These are phyloP conservation scores for Pocillopora verrucosa DNA, from an alignment of 64 coral and sea anemone genomes.

Conservation along the genomic window DNA sequence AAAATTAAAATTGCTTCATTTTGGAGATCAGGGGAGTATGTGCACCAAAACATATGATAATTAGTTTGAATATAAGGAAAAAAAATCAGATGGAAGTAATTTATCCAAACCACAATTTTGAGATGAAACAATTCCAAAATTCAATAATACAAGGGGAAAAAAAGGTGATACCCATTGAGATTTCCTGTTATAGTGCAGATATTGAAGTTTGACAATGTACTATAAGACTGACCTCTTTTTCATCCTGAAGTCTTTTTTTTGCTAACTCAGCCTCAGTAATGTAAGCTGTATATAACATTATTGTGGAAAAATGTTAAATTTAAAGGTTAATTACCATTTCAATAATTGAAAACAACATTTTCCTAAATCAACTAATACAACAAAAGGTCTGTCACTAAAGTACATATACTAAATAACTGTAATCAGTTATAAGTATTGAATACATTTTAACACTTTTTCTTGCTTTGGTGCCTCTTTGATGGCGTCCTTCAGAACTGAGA, in stretches of 20 bases:
- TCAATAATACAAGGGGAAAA: too few species aligned
- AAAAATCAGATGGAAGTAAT: too few species aligned
- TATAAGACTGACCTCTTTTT: constrained; percentile 19
- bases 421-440: neutral
- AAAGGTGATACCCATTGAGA: neutral
- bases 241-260: constrained; percentile 20
- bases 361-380: too few species aligned
- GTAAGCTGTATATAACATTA: neutral
- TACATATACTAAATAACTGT: neutral
- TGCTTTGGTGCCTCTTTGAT: constrained; percentile 34
- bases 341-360: neutral
- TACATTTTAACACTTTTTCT: constrained; percentile 39
- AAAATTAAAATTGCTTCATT: too few species aligned
- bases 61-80: too few species aligned
- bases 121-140: too few species aligned
- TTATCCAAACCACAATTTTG: too few species aligned
- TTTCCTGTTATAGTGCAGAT: neutral
- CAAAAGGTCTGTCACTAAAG: too few species aligned
- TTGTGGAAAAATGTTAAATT: neutral
- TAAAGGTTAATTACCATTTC: neutral
- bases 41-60: too few species aligned
- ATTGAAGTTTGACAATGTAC: neutral
- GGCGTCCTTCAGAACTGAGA: constrained; percentile 15
- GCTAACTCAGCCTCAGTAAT: constrained; percentile 29
- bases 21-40: too few species aligned